Evolutionary conservation across 2,888 invertebrate genomes (phyloP).

Genomic region (Cerastis leucographa): DNA sequence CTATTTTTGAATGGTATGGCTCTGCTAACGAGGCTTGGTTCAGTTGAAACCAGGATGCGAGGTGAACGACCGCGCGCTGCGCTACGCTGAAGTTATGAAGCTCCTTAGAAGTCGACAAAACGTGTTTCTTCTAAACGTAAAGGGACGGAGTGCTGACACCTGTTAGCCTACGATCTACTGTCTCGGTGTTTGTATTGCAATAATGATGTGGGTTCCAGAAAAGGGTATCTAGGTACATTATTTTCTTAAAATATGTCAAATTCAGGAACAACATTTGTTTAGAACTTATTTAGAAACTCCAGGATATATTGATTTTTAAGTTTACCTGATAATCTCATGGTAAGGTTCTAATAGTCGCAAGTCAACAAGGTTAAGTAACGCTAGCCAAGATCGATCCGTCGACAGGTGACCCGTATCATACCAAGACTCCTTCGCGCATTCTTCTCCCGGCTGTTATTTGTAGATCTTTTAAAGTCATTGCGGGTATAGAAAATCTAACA

Average conservation of each 20-base stretch:
- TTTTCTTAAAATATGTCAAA: neutral
- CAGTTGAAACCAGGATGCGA: neutral
- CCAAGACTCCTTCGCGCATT: neutral
- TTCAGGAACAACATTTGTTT: too few relatives aligned
- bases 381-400: neutral
- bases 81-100: neutral
- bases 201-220: neutral
- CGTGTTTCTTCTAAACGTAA: neutral
- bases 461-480: neutral
- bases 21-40: neutral
- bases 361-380: neutral
- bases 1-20: conserved; percentile 4
- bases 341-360: neutral
- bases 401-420: neutral
- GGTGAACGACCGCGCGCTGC: conserved; percentile 3
- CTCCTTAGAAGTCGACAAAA: neutral
- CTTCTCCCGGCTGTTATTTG: neutral
- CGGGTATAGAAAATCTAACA: neutral
- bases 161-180: neutral
- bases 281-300: neutral
- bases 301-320: neutral
- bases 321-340: neutral
- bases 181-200: neutral
- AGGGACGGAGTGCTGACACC: neutral
- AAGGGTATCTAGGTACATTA: neutral